Conservation (phyloP, 1,140 invertebrate genomes). For the Pararge aegeria region DNA sequence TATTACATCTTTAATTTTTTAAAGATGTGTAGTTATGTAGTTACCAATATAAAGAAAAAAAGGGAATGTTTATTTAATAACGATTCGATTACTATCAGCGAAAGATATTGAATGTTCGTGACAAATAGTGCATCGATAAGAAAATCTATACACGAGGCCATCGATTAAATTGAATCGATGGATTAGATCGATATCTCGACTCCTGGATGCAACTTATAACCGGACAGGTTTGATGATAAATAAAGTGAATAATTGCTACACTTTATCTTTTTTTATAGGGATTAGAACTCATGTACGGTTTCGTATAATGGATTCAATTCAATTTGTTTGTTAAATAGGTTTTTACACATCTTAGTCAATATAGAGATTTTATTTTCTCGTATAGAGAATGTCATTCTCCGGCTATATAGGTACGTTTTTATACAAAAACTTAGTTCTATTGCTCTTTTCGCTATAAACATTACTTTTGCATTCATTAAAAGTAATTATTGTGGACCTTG, state of each 20-base stretch:
- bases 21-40: not conserved
- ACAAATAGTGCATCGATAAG: conserved; percentile 65
- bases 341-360: too few species aligned
- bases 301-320: too few species aligned
- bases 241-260: not conserved
- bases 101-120: conserved; percentile 48
- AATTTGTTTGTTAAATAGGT: conserved; percentile 1
- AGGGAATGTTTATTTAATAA: conserved; percentile 21
- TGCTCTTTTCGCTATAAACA: too few species aligned
- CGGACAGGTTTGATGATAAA: conserved; percentile 9
- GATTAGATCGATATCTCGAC: conserved; percentile 65
- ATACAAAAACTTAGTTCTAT: too few species aligned
- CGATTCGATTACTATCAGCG: conserved; percentile 17
- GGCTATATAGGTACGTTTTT: too few species aligned
- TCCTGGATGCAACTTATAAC: conserved; percentile 37
- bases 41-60: not conserved
- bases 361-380: too few species aligned
- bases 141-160: conserved; percentile 56
- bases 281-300: not conserved
- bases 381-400: too few species aligned
- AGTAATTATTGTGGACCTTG: too few species aligned
- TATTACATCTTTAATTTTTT: not conserved
- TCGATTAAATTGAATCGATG: conserved; percentile 64
- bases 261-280: not conserved
- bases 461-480: too few species aligned